Percentiles rank a stretch among this genome's conserved stretches.
Conservation (phyloP, 2,888 invertebrate species). For the Liopterus haemorrhoidalis region DNA sequence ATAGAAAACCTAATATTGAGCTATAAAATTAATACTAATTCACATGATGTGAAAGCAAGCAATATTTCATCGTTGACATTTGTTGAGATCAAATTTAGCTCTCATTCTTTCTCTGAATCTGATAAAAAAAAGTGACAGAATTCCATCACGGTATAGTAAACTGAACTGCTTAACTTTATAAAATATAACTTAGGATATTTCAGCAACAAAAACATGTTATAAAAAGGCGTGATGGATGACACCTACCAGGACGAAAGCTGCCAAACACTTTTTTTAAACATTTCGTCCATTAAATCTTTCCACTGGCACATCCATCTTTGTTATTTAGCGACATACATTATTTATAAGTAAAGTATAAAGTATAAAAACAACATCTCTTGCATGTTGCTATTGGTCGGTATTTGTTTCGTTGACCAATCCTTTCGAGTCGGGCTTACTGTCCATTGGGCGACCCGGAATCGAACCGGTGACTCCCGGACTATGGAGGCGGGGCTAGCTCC, state of each 20-base stretch:
- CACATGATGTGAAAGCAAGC: no score
- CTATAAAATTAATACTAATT: no score
- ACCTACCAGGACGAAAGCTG: background rate
- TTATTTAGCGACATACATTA: slow-evolving; percentile 22
- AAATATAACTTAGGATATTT: no score
- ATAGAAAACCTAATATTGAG: no score
- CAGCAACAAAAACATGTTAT: no score
- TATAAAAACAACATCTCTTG: slow-evolving; percentile 25
- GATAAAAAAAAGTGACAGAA: no score
- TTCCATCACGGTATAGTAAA: no score
- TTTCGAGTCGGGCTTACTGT: slow-evolving; percentile 36
- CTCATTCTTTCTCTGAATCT: no score
- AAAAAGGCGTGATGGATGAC: slow-evolving; percentile 7
- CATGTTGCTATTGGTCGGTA: slow-evolving; percentile 41
- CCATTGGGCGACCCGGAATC: slow-evolving; percentile 40
- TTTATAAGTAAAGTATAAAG: slow-evolving; percentile 20
- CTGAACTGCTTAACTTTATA: no score
- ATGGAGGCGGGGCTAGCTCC: slow-evolving; percentile 39
- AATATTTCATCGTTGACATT: no score
- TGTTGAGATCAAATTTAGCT: no score
- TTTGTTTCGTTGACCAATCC: slow-evolving; percentile 38
- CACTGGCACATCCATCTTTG: slow-evolving; percentile 20
- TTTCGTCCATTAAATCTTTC: slow-evolving; percentile 20
- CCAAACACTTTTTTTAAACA: background rate
- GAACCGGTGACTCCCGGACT: no score